These are phyloP conservation scores for Protobothrops mucrosquamatus DNA, from an alignment of 2,113 vertebrate species.

Conservation along the genomic window DNA sequence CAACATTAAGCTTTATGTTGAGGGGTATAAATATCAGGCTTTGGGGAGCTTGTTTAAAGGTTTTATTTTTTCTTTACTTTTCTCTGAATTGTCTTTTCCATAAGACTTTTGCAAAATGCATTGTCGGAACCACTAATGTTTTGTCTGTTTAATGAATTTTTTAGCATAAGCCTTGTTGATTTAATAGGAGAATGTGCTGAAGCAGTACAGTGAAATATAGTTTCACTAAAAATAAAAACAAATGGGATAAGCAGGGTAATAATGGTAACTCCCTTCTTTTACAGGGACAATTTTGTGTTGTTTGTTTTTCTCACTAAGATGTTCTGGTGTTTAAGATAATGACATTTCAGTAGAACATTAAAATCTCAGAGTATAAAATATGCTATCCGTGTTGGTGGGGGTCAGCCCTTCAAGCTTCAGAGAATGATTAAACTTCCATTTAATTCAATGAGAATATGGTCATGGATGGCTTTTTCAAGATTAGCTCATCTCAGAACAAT, in stretches of 20 bases:
- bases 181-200: background rate
- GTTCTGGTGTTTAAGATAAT: background rate
- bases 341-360: background rate
- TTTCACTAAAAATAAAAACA: conserved; percentile 12
- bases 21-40: background rate
- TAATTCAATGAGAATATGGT: background rate
- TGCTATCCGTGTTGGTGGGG: background rate
- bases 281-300: background rate
- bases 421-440: background rate
- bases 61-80: background rate
- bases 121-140: background rate
- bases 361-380: background rate
- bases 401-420: background rate
- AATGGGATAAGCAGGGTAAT: background rate
- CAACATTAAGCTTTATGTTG: background rate
- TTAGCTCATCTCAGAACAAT: background rate
- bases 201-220: background rate
- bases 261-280: background rate
- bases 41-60: background rate
- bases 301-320: background rate
- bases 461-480: background rate
- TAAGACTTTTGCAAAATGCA: background rate
- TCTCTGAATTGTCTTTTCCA: background rate
- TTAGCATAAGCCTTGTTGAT: background rate
- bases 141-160: background rate